Percentiles rank a stretch among this genome's conserved stretches.
These are phyloP conservation scores for Propithecus perrieri DNA, from an alignment of 2,797 vertebrate genomes.

Conservation along the genomic window DNA sequence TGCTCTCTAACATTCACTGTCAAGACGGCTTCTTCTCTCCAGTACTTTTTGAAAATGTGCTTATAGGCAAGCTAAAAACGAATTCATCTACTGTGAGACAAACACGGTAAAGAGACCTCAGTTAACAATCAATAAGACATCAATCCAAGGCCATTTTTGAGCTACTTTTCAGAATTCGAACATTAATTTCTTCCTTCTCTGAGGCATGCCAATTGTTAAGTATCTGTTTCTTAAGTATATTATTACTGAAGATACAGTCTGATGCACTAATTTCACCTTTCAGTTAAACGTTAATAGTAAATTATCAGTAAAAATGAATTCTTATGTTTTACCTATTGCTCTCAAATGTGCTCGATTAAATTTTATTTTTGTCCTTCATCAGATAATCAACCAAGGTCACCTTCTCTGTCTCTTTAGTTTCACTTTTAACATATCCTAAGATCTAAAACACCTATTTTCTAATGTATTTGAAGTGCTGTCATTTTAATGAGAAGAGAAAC, in stretches of 20 bases:
- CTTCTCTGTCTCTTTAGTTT: not conserved
- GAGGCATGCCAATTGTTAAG: not conserved
- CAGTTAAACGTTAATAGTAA: not conserved
- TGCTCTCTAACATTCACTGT: not conserved
- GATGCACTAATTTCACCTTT: not conserved
- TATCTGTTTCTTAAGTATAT: not conserved
- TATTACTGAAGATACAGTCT: not conserved
- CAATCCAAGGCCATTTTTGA: too few species aligned
- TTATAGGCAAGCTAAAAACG: not conserved
- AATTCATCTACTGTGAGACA: not conserved
- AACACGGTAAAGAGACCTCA: not conserved
- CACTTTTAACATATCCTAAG: not conserved
- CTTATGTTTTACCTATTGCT: not conserved
- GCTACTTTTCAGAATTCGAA: too few species aligned
- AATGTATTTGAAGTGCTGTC: not conserved
- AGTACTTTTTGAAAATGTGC: not conserved
- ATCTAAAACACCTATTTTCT: not conserved
- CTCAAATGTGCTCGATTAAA: not conserved
- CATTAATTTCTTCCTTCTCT: not conserved
- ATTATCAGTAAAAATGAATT: not conserved
- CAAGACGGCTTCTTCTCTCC: not conserved
- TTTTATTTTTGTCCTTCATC: not conserved
- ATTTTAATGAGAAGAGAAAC: constrained; percentile 26
- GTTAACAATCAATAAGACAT: not conserved
- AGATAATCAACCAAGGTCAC: not conserved